Evolutionary conservation across 2,888 invertebrate species (phyloP), one percentile per base, ranked within the genome.

Genomic region (Pristionchus mayeri): DNA sequence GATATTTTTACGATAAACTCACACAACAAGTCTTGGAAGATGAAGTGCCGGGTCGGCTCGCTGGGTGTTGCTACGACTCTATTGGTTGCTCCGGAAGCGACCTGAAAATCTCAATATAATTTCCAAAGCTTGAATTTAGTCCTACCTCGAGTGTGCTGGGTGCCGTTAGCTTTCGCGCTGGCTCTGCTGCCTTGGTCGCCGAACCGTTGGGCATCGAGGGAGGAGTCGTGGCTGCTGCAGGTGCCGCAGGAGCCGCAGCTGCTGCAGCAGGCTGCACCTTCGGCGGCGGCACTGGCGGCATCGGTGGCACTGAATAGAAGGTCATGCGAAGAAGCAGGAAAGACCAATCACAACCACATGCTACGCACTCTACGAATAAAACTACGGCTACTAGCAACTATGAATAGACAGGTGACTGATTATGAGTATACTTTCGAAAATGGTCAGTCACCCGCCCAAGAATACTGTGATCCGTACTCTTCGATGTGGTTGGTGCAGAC

Each of bases 11-110:
- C n/a, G n/a, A 27, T 57, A 16, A 21, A 67, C 52, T 27, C 80
- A 91, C 91, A 85, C 11, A 92, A 88, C 34, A 92, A 82, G 60
- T 92, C 92, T 82, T 90, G 91, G 79, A 88, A 92, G 52, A 92
- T 86, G 85, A 88, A 92, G 84, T 90, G 90, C 11, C 88, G 85
- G 0, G 87, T 85, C 0, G 88, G 90, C 48, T 90, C 91, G 18
- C 76, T 84, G 21, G 89, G 89, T 0, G 87, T n/a, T 86, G 87
- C 30, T 85, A 88, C 27, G 7, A 37, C 71, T 71, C 30, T 6
- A 18, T 7, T 52, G 40, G 71, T 18, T 18, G n/a, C 18, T 11
- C 27, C 78, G 7, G 52, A 27, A 0, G 48, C 75, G 16, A 44
- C 75, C 75, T 75, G n/a, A 9, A 48, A 2, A 27, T 27, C 21